phyloP scores from a whole-genome alignment of 2,797 vertebrate genomes.

The Siniperca scherzeri region DNA sequence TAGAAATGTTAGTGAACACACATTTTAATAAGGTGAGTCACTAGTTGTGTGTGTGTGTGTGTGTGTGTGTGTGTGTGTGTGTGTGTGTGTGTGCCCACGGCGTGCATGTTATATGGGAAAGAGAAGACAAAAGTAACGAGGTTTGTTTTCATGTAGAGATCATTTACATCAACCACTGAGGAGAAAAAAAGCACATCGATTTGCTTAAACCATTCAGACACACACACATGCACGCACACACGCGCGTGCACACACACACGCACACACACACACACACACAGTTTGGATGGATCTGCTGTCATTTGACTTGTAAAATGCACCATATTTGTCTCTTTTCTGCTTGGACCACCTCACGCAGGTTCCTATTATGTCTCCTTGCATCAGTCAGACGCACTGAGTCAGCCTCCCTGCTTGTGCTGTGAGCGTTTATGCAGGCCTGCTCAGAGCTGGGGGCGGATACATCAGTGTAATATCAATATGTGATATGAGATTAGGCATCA shows the following conservation, averaged over 20 bases:
- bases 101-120: slow-evolving; percentile 12
- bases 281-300: slow-evolving; percentile 45
- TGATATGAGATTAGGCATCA: slow-evolving; percentile 41
- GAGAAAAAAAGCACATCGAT: slow-evolving; percentile 51
- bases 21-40: slow-evolving; percentile 45
- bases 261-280: slow-evolving; percentile 4
- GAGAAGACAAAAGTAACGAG: slow-evolving; percentile 44
- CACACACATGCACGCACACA: background rate
- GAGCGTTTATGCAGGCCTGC: slow-evolving; percentile 44
- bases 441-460: slow-evolving; percentile 42
- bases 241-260: background rate
- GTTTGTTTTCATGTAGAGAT: slow-evolving; percentile 53
- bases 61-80: slow-evolving; percentile 7
- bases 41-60: slow-evolving; percentile 20
- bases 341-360: slow-evolving; percentile 55
- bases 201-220: slow-evolving; percentile 51
- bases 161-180: slow-evolving; percentile 56
- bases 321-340: slow-evolving; percentile 42
- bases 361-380: slow-evolving; percentile 48
- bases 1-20: slow-evolving; percentile 9
- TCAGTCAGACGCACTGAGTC: slow-evolving; percentile 62
- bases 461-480: slow-evolving; percentile 41
- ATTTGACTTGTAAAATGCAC: slow-evolving; percentile 63
- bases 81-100: background rate
- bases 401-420: slow-evolving; percentile 36